Evolutionary conservation across 1,140 invertebrate species (phyloP).

Genomic region (Drosophila tani): DNA sequence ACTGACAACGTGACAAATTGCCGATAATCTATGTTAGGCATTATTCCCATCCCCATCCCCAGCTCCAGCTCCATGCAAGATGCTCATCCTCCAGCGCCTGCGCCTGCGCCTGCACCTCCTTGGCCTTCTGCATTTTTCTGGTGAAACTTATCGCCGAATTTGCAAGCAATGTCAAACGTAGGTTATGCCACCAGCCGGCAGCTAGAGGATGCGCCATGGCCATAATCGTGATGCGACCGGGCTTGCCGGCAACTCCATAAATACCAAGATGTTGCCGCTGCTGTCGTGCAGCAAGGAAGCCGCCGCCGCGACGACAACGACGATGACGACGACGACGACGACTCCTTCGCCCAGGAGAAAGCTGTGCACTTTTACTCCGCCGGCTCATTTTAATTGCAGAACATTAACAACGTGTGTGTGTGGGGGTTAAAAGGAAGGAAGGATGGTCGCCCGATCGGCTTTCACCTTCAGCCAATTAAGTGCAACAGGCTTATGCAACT

Average conservation of each 20-base stretch:
- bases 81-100: background rate
- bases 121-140: conserved; percentile 65
- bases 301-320: conserved; percentile 5
- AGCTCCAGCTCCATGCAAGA: background rate
- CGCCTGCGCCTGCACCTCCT: background rate
- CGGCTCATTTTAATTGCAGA: conserved; percentile 80
- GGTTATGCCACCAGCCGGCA: conserved; percentile 63
- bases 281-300: conserved; percentile 50
- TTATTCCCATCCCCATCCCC: background rate
- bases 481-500: conserved; percentile 40
- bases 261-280: conserved; percentile 36
- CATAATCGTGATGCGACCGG: conserved; percentile 62
- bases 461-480: conserved; percentile 65
- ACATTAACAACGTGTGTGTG: conserved; percentile 52
- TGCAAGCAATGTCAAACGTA: conserved; percentile 74
- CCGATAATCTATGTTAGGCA: conserved; percentile 62
- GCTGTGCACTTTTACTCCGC: conserved; percentile 64
- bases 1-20: conserved; percentile 78
- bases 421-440: conserved; percentile 20
- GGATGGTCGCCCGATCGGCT: conserved; percentile 8
- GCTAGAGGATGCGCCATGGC: conserved; percentile 62
- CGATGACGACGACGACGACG: background rate
- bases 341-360: conserved; percentile 50
- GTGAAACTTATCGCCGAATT: conserved; percentile 70
- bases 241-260: conserved; percentile 41